phyloP scores from a whole-genome alignment of 64 coral and sea anemone genomes.

The Astreopora myriophthalma region DNA sequence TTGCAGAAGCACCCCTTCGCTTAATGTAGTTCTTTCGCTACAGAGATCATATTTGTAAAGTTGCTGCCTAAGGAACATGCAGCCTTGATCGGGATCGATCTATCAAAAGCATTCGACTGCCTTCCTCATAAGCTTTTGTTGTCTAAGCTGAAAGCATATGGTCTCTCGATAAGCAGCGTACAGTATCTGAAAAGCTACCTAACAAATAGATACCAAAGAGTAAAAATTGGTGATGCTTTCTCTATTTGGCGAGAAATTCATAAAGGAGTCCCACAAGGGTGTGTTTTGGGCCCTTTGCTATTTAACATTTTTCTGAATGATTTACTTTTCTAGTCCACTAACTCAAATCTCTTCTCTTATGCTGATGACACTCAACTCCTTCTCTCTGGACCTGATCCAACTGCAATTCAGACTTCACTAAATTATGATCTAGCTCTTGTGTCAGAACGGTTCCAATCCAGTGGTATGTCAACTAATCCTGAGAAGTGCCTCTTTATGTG shows the following conservation, averaged over 20 bases:
- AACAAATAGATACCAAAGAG: not conserved
- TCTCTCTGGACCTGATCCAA: not conserved
- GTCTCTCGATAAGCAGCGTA: not conserved
- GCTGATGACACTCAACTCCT: not conserved
- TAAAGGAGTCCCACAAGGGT: no score
- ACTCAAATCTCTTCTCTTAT: not conserved
- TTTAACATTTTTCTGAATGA: not conserved
- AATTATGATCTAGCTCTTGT: not conserved
- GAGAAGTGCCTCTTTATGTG: not conserved
- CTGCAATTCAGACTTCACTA: no score
- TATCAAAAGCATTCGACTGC: no score
- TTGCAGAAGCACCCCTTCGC: no score
- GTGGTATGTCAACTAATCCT: slow-evolving; percentile 21
- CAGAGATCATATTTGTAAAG: no score
- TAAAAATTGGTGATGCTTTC: no score
- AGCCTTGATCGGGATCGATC: no score
- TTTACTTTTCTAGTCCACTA: no score
- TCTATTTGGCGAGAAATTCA: no score
- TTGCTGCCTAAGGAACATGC: no score
- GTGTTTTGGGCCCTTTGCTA: not conserved
- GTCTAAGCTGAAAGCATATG: not conserved
- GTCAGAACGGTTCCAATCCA: not conserved
- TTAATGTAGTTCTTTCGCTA: no score
- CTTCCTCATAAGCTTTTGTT: not conserved
- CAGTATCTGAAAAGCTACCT: not conserved